These are phyloP conservation scores for Cercopithecus mona DNA, from an alignment of 2,113 vertebrate genomes.

Conservation along the genomic window DNA sequence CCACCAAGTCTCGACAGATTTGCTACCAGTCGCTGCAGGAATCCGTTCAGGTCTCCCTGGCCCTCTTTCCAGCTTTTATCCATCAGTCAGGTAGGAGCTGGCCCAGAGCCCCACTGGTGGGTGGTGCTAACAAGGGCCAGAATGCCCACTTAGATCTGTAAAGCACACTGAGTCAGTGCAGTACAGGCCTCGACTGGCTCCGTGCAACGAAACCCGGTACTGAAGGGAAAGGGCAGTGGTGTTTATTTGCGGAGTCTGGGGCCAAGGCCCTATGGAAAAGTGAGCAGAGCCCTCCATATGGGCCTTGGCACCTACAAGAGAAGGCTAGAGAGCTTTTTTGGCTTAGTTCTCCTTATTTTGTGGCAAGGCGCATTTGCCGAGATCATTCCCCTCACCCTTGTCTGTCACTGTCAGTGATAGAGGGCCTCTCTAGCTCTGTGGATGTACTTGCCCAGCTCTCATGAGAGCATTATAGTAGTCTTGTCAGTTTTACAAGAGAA, in stretches of 20 bases:
- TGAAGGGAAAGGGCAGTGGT: not conserved
- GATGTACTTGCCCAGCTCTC: not conserved
- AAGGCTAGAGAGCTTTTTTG: not conserved
- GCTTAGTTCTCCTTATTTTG: not conserved
- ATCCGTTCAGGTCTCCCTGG: constrained; percentile 96
- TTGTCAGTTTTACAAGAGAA: not conserved
- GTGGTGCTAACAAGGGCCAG: not conserved
- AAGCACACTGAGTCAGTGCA: rapidly evolving
- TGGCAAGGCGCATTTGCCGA: not conserved
- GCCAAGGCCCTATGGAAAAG: not conserved
- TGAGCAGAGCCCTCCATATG: not conserved
- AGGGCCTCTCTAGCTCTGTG: not conserved
- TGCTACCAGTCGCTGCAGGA: constrained; percentile 99
- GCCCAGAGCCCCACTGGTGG: constrained; percentile 54
- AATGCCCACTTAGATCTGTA: not conserved
- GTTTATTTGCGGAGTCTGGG: not conserved
- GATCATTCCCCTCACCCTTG: not conserved
- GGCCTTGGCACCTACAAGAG: not conserved
- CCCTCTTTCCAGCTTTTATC: constrained; percentile 97
- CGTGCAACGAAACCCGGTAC: not conserved
- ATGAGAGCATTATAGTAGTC: not conserved
- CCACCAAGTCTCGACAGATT: constrained; percentile 98
- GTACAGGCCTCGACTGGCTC: not conserved
- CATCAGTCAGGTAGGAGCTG: constrained; percentile 94
- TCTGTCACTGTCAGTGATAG: not conserved